Evolutionary conservation across 2,113 vertebrate species (phyloP).

Genomic region (Brienomyrus longianalis): DNA sequence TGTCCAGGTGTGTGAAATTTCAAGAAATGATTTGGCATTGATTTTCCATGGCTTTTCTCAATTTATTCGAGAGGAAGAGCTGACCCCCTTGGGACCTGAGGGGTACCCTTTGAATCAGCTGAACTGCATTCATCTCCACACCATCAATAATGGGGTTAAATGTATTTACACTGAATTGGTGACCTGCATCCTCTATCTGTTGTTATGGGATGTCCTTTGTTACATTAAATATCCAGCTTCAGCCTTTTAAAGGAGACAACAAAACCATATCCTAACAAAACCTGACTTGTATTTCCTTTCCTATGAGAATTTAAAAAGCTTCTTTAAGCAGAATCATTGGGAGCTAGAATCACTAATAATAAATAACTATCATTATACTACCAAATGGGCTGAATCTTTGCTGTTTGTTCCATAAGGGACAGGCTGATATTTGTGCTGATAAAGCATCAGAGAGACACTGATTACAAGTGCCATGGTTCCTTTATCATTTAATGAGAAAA

Average conservation of each 20-base stretch:
- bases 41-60: constrained; percentile 38
- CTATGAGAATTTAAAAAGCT: constrained; percentile 4
- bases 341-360: constrained; percentile 34
- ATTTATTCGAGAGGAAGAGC: constrained; percentile 29
- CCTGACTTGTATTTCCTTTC: constrained; percentile 8
- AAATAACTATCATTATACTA: constrained; percentile 37
- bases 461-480: constrained; percentile 36
- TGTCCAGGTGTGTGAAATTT: constrained; percentile 34
- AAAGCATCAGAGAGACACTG: constrained; percentile 33
- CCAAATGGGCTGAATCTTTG: constrained; percentile 33
- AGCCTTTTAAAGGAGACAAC: constrained; percentile 21
- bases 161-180: constrained; percentile 38
- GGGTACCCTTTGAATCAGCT: constrained; percentile 31
- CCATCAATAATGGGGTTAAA: constrained; percentile 45
- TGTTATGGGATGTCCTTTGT: constrained; percentile 30
- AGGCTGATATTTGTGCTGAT: constrained; percentile 39
- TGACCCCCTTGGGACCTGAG: constrained; percentile 25
- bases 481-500: constrained; percentile 42
- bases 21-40: constrained; percentile 40
- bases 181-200: constrained; percentile 42
- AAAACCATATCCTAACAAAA: constrained; percentile 29
- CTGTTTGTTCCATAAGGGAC: constrained; percentile 38
- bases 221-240: constrained; percentile 26
- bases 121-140: constrained; percentile 37
- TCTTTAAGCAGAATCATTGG: constrained; percentile 26